Conservation (phyloP, 1,140 invertebrate species). For the Diploscapter pachys region DNA sequence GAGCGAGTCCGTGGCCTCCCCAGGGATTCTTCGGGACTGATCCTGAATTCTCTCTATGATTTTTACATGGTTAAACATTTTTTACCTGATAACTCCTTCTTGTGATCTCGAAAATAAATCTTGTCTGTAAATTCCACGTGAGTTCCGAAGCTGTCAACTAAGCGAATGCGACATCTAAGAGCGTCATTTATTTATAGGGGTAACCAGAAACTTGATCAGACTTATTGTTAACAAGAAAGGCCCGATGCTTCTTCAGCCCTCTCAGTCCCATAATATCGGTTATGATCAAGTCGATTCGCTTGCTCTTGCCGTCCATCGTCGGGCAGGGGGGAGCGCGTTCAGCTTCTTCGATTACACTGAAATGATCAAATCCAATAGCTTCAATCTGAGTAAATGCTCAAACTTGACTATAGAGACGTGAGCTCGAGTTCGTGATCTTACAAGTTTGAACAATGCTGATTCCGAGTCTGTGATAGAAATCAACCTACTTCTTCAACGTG, state of each 20-base stretch:
- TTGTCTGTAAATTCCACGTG: constrained; percentile 61
- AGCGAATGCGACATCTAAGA: constrained; percentile 60
- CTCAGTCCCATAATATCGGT: constrained; percentile 33
- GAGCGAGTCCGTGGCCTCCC: constrained; percentile 61
- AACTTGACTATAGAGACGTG: background rate
- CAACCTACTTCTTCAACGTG: constrained; percentile 57
- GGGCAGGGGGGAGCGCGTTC: constrained; percentile 15
- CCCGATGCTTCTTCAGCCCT: background rate
- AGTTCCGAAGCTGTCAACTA: constrained; percentile 63
- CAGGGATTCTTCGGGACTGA: constrained; percentile 55
- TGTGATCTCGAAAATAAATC: constrained; percentile 59
- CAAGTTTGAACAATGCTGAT: too few relatives aligned
- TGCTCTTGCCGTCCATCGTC: background rate
- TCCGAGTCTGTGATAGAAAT: constrained; percentile 40
- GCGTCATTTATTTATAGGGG: background rate
- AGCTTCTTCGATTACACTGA: constrained; percentile 16
- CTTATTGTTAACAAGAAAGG: background rate
- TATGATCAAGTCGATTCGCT: constrained; percentile 23
- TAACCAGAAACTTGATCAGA: too few relatives aligned
- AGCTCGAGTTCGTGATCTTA: background rate
- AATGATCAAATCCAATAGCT: background rate
- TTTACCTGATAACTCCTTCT: constrained; percentile 29
- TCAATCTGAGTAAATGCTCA: background rate
- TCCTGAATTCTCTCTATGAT: background rate
- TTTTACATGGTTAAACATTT: too few relatives aligned